Conservation (phyloP, 2,797 vertebrate species). For the Eidolon dupreanum region DNA sequence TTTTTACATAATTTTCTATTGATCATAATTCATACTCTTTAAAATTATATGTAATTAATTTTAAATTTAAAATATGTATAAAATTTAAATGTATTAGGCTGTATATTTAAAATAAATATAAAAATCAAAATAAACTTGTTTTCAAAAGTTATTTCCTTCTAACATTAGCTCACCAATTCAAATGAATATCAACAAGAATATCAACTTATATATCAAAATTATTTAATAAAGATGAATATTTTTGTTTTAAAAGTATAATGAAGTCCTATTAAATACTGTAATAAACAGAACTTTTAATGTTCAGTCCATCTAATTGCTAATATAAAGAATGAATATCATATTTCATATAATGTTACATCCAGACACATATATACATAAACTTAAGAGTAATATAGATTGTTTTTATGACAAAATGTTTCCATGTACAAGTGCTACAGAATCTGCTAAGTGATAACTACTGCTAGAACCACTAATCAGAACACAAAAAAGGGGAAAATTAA, state of each 20-base stretch:
- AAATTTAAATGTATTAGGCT: neutral
- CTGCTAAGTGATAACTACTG: neutral
- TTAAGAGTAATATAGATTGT: neutral
- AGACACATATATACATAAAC: neutral
- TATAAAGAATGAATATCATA: conserved; percentile 8
- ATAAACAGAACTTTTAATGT: neutral
- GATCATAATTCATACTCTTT: neutral
- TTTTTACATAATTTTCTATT: conserved; percentile 18
- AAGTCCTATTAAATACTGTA: conserved; percentile 1
- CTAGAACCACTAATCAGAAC: neutral
- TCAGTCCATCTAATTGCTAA: neutral
- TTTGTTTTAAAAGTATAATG: conserved; percentile 11
- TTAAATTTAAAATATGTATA: neutral
- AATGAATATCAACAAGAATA: neutral
- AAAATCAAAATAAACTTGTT: neutral
- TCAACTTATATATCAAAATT: neutral
- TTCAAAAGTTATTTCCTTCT: neutral
- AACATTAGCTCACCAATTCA: neutral
- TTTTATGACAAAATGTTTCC: neutral
- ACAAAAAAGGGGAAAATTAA: neutral
- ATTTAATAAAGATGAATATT: neutral
- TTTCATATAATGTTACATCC: neutral
- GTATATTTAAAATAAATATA: neutral
- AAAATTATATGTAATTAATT: neutral
- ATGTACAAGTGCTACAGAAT: neutral